phyloP scores from a whole-genome alignment of 2,113 vertebrate species.

The Edolisoma coerulescens region DNA sequence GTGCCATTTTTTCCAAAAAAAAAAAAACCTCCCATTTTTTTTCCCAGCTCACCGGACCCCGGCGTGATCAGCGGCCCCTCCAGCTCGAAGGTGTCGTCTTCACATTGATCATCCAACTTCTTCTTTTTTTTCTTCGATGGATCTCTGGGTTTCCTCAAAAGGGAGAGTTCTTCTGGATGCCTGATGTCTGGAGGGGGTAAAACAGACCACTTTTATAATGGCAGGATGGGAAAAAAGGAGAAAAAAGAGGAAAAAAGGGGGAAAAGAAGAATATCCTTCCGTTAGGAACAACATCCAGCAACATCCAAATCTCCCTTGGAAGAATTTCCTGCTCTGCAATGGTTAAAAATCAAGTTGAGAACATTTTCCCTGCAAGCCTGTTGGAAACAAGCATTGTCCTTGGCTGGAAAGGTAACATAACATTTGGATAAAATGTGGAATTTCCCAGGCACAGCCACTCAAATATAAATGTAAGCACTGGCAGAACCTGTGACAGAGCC shows the following conservation, averaged over 20 bases:
- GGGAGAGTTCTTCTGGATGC: conserved; percentile 95
- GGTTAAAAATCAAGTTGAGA: not conserved
- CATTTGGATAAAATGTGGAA: not conserved
- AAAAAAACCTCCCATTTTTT: not conserved
- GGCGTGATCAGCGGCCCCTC: conserved; percentile 94
- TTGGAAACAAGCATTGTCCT: not conserved
- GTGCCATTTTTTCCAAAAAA: not conserved
- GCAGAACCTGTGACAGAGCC: fast-evolving
- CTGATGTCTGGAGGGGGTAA: conserved; percentile 83
- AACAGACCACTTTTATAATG: not conserved
- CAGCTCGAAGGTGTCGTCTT: conserved; percentile 89
- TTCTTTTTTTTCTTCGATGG: conserved; percentile 99
- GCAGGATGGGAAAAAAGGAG: not conserved
- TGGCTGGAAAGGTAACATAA: not conserved
- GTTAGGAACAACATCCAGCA: not conserved
- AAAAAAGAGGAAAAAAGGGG: fast-evolving
- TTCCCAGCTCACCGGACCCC: conserved; percentile 83
- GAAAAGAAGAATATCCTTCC: not conserved
- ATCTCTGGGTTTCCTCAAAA: conserved; percentile 95
- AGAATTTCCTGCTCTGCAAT: not conserved
- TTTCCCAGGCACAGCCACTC: not conserved
- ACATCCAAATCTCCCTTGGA: not conserved
- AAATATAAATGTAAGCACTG: not conserved
- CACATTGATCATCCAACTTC: conserved; percentile 85
- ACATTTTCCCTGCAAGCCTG: not conserved